These are phyloP conservation scores for Drosophila quadrilineata DNA, from an alignment of 1,140 invertebrate species.

Conservation along the genomic window DNA sequence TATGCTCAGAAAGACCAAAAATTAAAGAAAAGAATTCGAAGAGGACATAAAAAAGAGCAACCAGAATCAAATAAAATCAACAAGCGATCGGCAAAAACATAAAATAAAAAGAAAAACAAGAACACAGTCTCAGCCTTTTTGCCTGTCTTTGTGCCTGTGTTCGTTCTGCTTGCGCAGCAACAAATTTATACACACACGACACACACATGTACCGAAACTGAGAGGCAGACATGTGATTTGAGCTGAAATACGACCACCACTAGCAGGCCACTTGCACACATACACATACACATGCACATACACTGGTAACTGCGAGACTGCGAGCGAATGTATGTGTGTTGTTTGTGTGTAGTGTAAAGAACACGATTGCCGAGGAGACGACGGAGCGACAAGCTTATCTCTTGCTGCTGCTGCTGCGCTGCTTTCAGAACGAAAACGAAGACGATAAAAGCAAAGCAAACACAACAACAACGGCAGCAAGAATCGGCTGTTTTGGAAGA, in stretches of 20 bases:
- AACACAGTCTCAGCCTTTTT: slow-evolving; percentile 10
- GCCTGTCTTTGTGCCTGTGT: slow-evolving; percentile 17
- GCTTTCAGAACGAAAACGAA: slow-evolving; percentile 47
- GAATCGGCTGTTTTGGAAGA: slow-evolving; percentile 49
- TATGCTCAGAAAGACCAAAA: not conserved
- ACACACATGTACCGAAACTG: not conserved
- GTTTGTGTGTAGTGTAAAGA: slow-evolving; percentile 34
- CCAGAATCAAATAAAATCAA: slow-evolving; percentile 1
- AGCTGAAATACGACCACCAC: slow-evolving; percentile 62
- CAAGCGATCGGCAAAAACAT: slow-evolving; percentile 32
- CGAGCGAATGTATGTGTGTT: too few species aligned
- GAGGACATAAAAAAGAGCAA: slow-evolving; percentile 25
- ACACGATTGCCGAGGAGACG: slow-evolving; percentile 26
- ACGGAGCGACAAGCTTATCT: slow-evolving; percentile 61
- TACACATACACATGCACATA: slow-evolving; percentile 14
- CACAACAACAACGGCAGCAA: too few species aligned
- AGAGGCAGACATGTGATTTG: slow-evolving; percentile 54
- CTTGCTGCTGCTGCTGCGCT: slow-evolving; percentile 24
- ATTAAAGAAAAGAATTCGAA: slow-evolving; percentile 2
- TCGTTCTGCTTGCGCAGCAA: slow-evolving; percentile 59
- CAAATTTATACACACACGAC: slow-evolving; percentile 54
- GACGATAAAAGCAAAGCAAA: slow-evolving; percentile 77
- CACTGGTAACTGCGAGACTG: not conserved
- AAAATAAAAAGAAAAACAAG: not conserved
- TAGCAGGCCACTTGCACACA: slow-evolving; percentile 34